Conservation (phyloP, 2,888 invertebrate genomes). For the Drosophila tripunctata region DNA sequence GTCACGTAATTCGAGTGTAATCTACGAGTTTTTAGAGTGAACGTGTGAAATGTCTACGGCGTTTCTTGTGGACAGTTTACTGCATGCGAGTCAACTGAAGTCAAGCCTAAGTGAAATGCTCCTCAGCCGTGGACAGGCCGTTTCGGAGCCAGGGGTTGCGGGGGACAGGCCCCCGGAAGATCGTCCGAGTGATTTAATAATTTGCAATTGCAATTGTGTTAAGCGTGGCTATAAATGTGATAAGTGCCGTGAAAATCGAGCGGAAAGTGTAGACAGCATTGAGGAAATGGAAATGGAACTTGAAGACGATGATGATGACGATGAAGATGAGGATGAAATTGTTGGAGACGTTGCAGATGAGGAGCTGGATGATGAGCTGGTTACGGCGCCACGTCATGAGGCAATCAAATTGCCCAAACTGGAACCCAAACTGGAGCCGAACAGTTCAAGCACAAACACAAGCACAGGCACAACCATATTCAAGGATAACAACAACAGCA, state of each 20-base stretch:
- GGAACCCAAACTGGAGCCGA: slow-evolving; percentile 59
- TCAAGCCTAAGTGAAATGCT: slow-evolving; percentile 75
- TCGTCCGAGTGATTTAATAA: slow-evolving; percentile 26
- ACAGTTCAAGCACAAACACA: slow-evolving; percentile 38
- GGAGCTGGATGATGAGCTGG: slow-evolving; percentile 64
- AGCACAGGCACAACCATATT: slow-evolving; percentile 79
- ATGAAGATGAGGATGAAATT: slow-evolving; percentile 68
- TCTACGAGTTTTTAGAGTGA: neutral
- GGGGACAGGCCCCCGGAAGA: slow-evolving; percentile 17
- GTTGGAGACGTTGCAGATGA: slow-evolving; percentile 75
- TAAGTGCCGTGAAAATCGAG: slow-evolving; percentile 68
- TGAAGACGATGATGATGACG: slow-evolving; percentile 63
- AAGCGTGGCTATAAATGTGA: slow-evolving; percentile 76
- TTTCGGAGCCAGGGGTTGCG: too few species aligned
- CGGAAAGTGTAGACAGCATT: slow-evolving; percentile 77
- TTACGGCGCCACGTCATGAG: slow-evolving; percentile 46
- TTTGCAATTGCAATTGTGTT: slow-evolving; percentile 61
- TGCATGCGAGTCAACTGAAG: slow-evolving; percentile 80
- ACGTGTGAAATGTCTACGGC: slow-evolving; percentile 83
- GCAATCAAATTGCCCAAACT: slow-evolving; percentile 78
- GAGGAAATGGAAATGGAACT: slow-evolving; percentile 74
- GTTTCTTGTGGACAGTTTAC: slow-evolving; percentile 83
- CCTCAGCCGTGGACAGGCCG: slow-evolving; percentile 74
- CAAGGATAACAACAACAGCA: slow-evolving; percentile 85
- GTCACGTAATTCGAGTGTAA: neutral